A percentile compares a stretch with the other conserved stretches of the same genome.
These are phyloP conservation scores for Poliocrania exsul DNA, from an alignment of 2,797 vertebrate genomes.

Conservation along the genomic window DNA sequence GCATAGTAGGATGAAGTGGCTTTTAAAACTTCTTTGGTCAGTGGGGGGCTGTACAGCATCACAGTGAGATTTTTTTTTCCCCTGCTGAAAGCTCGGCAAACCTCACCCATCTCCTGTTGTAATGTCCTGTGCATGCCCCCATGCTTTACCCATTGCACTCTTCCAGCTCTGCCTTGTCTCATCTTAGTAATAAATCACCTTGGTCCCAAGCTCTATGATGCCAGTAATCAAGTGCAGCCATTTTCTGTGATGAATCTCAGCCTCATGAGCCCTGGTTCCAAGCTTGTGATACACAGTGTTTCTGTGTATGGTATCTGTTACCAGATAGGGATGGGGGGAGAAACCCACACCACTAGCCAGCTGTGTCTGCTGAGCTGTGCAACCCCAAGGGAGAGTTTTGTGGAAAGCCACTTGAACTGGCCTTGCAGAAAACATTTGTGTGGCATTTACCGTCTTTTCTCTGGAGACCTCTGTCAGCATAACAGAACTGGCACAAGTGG, in stretches of 20 bases:
- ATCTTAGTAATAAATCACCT: not conserved
- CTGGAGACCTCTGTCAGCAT: not conserved
- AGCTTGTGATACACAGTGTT: not conserved
- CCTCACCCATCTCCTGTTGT: not conserved
- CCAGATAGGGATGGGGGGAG: not conserved
- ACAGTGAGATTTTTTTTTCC: not conserved
- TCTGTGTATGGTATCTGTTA: not conserved
- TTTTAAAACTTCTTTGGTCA: not conserved
- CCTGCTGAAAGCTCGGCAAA: not conserved
- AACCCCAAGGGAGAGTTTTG: not conserved
- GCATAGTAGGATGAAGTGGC: not conserved
- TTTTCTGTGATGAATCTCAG: not conserved
- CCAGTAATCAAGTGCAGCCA: not conserved
- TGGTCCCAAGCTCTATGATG: not conserved
- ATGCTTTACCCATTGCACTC: not conserved
- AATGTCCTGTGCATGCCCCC: fast-evolving
- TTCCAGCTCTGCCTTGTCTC: not conserved
- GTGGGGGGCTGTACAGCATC: not conserved
- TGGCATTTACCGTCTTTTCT: not conserved
- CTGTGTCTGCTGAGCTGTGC: not conserved
- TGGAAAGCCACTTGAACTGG: not conserved
- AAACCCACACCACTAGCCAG: not conserved
- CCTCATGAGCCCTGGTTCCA: fast-evolving
- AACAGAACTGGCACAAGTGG: not conserved
- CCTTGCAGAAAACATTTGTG: not conserved